phyloP scores from a whole-genome alignment of 2,888 invertebrate species.

The Didymodactylos carnosus region DNA sequence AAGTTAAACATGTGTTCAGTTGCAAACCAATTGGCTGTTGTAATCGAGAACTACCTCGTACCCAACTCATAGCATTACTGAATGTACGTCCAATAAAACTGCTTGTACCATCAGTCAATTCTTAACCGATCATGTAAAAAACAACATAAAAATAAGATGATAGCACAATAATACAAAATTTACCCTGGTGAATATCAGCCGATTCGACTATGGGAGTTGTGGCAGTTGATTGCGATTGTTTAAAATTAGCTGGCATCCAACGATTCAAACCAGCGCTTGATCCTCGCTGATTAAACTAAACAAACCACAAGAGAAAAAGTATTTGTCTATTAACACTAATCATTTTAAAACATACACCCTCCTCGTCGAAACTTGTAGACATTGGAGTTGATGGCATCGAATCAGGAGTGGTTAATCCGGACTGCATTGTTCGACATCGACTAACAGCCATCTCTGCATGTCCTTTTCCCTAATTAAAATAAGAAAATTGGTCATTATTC shows the following conservation, averaged over 20 bases:
- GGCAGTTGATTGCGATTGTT: background rate
- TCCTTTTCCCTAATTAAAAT: slow-evolving; percentile 24
- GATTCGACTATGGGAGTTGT: background rate
- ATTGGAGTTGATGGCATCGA: background rate
- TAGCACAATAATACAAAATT: background rate
- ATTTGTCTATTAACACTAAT: no score
- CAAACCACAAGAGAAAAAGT: no score
- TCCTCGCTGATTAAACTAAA: no score
- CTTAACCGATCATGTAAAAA: background rate
- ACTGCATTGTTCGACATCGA: background rate
- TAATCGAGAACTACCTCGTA: background rate
- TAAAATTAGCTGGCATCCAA: background rate
- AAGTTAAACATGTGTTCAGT: background rate
- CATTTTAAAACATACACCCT: background rate
- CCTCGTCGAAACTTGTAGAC: background rate
- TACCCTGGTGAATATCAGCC: background rate
- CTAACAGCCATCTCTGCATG: slow-evolving; percentile 78
- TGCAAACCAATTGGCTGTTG: background rate
- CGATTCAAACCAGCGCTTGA: no score
- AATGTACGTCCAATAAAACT: background rate
- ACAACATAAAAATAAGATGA: background rate
- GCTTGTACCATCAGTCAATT: background rate
- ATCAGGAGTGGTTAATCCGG: background rate
- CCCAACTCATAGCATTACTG: background rate
- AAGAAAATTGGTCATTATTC: slow-evolving; percentile 16